Base-by-base conservation (phyloP, 2,888 invertebrate genomes). In the Hyposoter didymator region DNA sequence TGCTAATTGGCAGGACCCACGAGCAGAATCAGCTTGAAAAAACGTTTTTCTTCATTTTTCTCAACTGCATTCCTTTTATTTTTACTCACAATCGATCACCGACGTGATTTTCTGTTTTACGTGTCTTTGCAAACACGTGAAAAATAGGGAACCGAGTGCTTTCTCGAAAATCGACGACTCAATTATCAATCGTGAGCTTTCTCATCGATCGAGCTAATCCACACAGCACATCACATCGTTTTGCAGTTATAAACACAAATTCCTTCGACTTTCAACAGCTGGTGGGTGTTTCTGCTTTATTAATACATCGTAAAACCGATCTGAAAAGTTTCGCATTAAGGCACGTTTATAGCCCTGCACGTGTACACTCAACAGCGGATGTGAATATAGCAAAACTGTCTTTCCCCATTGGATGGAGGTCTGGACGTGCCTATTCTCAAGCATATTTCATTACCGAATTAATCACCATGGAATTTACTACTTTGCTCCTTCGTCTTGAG, bases 271-370 rank as follows among this genome's bases (percentile, higher is more conserved):
- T 55, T 52, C 59, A 70, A 73, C 85, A 85, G 85, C 85, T 82
- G 82, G 74, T 55, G 45, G 59, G 72, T 49, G 76, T 79, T 81
- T 82, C 49, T 72, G 76, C 82, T 85, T 82, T 85, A 85, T 85
- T 85, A 85, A 85, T 85, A 85, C 79, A 79, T 85, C 85, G 85
- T 85, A 85, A 85, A 85, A 85, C 72, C 79, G 82, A 85, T 85
- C 82, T 85, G 78, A 85, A 82, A 79, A 85, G 85, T 76, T 72
- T 75, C 82, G 72, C 85, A 82, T 82, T 82, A 70, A 67, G 28
- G 45, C 32, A 64, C 64, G 79, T 79, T 85, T 82, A 85, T 79
- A 82, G 82, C 79, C 14, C 19, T 82, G 85, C 82, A 85, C 85
- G 85, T 85, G 85, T 76, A 75, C 73, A 67, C 22, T 80, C 82